Conservation (phyloP, 2,113 vertebrate species). For the Orientallactaga bullata region DNA sequence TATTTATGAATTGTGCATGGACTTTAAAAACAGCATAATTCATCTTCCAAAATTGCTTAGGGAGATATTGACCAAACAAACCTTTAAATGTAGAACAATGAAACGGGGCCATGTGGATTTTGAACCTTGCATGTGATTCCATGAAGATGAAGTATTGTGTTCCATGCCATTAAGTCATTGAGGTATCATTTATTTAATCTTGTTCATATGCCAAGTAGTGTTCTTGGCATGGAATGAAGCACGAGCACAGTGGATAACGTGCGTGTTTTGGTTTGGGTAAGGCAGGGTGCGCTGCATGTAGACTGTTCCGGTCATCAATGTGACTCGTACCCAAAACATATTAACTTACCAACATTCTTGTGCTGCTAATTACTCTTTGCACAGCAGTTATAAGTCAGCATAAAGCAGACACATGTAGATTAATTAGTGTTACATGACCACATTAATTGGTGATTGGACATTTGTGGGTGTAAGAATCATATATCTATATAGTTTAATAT, state of each 20-base stretch:
- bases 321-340: not conserved
- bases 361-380: not conserved
- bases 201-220: not conserved
- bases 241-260: not conserved
- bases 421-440: not conserved
- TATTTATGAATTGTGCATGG: not conserved
- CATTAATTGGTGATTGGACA: not conserved
- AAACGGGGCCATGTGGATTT: not conserved
- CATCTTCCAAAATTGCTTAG: not conserved
- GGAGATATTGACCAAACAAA: not conserved
- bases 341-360: not conserved
- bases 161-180: not conserved
- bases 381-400: not conserved
- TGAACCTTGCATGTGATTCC: constrained; percentile 36
- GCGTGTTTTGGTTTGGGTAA: not conserved
- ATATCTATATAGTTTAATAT: not conserved
- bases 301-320: not conserved
- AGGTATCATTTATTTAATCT: constrained; percentile 30
- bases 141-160: constrained; percentile 11
- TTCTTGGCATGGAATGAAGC: not conserved
- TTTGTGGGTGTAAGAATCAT: not conserved
- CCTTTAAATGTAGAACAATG: not conserved
- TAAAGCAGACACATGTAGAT: not conserved
- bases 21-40: not conserved
- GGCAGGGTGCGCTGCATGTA: not conserved